Evolutionary conservation across 2,888 invertebrate species (phyloP).

Genomic region (Incurvaria masculella): DNA sequence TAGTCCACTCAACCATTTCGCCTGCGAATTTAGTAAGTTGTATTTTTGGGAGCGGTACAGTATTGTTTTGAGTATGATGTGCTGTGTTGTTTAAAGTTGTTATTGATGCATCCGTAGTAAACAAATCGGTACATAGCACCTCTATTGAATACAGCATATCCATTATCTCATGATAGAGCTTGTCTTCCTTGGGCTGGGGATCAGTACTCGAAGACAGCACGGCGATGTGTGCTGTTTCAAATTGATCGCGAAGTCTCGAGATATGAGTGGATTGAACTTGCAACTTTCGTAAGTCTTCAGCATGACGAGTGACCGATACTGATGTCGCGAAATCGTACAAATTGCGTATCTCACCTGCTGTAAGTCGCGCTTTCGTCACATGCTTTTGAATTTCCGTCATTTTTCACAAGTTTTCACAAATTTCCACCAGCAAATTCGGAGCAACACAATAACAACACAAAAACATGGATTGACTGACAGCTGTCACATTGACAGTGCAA

Average conservation of each 20-base stretch:
- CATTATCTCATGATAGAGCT: neutral
- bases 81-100: too few relatives aligned
- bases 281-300: neutral
- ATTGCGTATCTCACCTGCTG: neutral
- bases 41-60: constrained; percentile 3
- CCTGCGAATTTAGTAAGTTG: neutral
- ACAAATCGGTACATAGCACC: neutral
- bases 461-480: too few relatives aligned
- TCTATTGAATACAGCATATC: neutral
- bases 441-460: too few relatives aligned
- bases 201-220: neutral
- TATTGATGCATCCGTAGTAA: too few relatives aligned
- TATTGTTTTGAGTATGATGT: too few relatives aligned
- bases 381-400: neutral
- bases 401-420: too few relatives aligned
- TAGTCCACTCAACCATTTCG: constrained; percentile 4
- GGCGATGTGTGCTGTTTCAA: neutral
- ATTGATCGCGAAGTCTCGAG: neutral
- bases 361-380: neutral
- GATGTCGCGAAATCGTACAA: neutral
- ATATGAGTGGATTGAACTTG: neutral
- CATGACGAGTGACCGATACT: neutral
- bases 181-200: neutral
- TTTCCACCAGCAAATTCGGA: too few relatives aligned
- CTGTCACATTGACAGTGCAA: too few relatives aligned